Base-by-base conservation (phyloP, 2,797 vertebrate species). In the Lateolabrax maculatus region DNA sequence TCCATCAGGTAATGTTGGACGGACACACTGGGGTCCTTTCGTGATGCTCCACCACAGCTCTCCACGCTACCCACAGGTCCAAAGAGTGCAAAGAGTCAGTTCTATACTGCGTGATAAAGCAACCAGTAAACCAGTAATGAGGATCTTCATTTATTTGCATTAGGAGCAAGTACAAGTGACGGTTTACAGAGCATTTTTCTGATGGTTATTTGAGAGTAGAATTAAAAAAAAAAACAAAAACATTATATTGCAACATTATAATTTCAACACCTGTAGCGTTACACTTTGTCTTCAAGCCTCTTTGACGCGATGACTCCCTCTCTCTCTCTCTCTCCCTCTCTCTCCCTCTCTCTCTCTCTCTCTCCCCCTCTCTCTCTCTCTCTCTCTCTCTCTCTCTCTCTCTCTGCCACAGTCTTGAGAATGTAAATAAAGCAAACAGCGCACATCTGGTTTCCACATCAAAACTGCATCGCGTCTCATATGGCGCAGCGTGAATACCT, bases 401-500 rank as follows among this genome's bases (percentile, higher is more conserved):
- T 39, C 39, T 37, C 29, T 16, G 2, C 41, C 57, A 34, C 91
- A 91, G 84, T 90, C 90, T 90, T 76, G 89, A 95, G 93, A 97
- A 97, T 96, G 96, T 96, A 97, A 97, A 97, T 96, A 97, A 97
- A 96, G 92, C 92, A 78, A 95, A 93, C 87, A 93, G 87, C 81
- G 85, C 93, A 97, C 97, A 97, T 97, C 97, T 98, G 96, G 95
- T 95, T 96, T 96, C 94, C 95, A 95, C 92, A 93, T 96, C 84
- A 93, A 80, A 93, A 90, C 90, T 73, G 78, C 82, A 75, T 86
- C 53, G 64, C 62, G 77, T 87, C 84, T 80, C 83, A 81, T 75
- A 44, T 80, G 85, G 85, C 73, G 57, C 83, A 81, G 81, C 67
- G 9, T 84, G 77, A 72, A 79, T 85, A 88, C 82, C 87, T 87